Evolutionary conservation across 2,797 vertebrate genomes (phyloP).

Genomic region (Chelon labrosus): DNA sequence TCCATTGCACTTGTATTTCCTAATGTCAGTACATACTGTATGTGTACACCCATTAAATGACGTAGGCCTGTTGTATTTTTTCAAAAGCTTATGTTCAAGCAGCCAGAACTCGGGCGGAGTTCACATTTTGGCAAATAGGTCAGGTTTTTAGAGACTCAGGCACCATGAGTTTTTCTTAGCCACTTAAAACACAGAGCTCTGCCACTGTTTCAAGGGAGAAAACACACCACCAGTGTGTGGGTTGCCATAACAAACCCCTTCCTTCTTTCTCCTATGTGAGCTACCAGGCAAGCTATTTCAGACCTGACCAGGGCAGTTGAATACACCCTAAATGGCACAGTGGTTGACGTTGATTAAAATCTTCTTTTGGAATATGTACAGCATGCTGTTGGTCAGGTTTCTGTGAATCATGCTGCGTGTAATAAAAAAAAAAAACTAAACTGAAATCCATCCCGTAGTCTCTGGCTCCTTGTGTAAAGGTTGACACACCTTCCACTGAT

Average conservation of each 20-base stretch:
- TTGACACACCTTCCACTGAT: slow-evolving; percentile 21
- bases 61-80: background rate
- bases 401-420: slow-evolving; percentile 28
- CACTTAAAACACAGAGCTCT: slow-evolving; percentile 35
- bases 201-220: slow-evolving; percentile 14
- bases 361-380: slow-evolving; percentile 23
- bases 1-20: too few relatives aligned
- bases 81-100: background rate
- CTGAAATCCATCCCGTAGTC: slow-evolving; percentile 24
- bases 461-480: slow-evolving; percentile 19
- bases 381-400: slow-evolving; percentile 27
- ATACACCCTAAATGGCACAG: slow-evolving; percentile 46
- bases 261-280: slow-evolving; percentile 34
- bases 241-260: slow-evolving; percentile 36
- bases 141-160: slow-evolving; percentile 27
- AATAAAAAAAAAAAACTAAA: slow-evolving; percentile 11
- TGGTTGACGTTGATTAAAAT: slow-evolving; percentile 40
- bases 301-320: slow-evolving; percentile 14
- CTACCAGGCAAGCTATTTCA: slow-evolving; percentile 58
- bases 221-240: slow-evolving; percentile 39
- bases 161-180: slow-evolving; percentile 28
- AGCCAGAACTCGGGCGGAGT: background rate
- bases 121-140: slow-evolving; percentile 3
- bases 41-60: background rate
- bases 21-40: too few relatives aligned